phyloP scores from a whole-genome alignment of 2,888 invertebrate genomes.

The Polyploca ridens region DNA sequence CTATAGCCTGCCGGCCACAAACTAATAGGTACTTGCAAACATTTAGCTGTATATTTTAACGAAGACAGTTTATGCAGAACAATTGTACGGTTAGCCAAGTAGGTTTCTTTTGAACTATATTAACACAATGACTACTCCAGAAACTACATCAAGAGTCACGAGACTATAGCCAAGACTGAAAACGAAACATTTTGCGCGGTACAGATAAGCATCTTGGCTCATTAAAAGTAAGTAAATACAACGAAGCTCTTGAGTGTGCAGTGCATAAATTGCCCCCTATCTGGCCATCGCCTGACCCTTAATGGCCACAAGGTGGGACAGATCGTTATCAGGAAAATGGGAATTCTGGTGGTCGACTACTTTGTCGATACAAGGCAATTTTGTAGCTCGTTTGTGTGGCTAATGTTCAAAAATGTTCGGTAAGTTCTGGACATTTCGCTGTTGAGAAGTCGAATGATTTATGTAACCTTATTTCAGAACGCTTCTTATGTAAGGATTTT shows the following conservation, averaged over 20 bases:
- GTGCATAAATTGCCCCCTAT: conserved; percentile 79
- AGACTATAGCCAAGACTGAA: conserved; percentile 24
- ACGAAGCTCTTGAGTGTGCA: conserved; percentile 69
- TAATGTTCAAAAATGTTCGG: conserved; percentile 48
- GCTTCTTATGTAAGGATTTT: neutral
- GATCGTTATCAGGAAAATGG: conserved; percentile 78
- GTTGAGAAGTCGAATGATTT: conserved; percentile 42
- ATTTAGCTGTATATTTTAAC: too few relatives aligned
- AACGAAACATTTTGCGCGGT: conserved; percentile 59
- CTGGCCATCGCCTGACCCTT: conserved; percentile 78
- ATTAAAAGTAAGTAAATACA: conserved; percentile 73
- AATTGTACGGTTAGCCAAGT: too few relatives aligned
- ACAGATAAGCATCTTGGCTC: conserved; percentile 65
- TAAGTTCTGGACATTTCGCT: conserved; percentile 27
- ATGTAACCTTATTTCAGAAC: conserved; percentile 22
- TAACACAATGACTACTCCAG: conserved; percentile 9
- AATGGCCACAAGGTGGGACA: conserved; percentile 78
- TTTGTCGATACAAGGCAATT: conserved; percentile 75
- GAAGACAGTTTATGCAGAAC: too few relatives aligned
- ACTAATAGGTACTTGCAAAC: too few relatives aligned
- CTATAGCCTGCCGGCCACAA: too few relatives aligned
- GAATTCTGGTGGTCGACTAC: conserved; percentile 65
- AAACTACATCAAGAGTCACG: neutral
- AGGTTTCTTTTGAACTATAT: neutral
- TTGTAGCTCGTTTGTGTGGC: conserved; percentile 66